A percentile compares a stretch with the other conserved stretches of the same genome.
Evolutionary conservation across 2,888 invertebrate species (phyloP).

Genomic region (Patella pellucida): DNA sequence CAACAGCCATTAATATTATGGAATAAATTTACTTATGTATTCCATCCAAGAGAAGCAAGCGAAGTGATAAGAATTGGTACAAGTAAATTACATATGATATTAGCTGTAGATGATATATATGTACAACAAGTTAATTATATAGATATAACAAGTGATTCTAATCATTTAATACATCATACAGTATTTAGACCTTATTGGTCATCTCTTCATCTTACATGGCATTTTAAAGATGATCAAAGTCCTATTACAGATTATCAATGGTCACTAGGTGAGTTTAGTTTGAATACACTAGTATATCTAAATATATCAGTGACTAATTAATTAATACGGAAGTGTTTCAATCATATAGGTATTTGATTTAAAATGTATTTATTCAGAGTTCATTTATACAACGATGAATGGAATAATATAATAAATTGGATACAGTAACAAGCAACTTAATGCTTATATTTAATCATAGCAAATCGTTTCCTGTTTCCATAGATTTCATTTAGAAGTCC

Average conservation of each 20-base stretch:
- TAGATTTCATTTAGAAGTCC: not conserved
- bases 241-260: constrained; percentile 28
- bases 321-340: not conserved
- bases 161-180: constrained; percentile 1
- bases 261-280: constrained; percentile 25
- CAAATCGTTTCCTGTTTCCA: not conserved
- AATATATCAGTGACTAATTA: not conserved
- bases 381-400: too few species aligned
- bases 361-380: too few species aligned
- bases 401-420: too few species aligned
- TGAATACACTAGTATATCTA: too few species aligned
- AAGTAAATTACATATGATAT: not conserved
- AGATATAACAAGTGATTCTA: constrained; percentile 4
- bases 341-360: not conserved
- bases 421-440: too few species aligned
- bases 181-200: constrained; percentile 33
- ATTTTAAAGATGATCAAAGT: constrained; percentile 26
- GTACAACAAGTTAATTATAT: constrained; percentile 20
- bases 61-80: not conserved
- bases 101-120: constrained; percentile 20
- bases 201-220: constrained; percentile 30
- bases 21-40: constrained; percentile 20
- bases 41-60: not conserved
- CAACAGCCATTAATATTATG: constrained; percentile 25
- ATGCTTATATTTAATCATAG: too few species aligned